A percentile compares a stretch with the other conserved stretches of the same genome.
These are phyloP conservation scores for cattle (Bos taurus) DNA, from an alignment of 2,113 vertebrate genomes.

Conservation along the genomic window DNA sequence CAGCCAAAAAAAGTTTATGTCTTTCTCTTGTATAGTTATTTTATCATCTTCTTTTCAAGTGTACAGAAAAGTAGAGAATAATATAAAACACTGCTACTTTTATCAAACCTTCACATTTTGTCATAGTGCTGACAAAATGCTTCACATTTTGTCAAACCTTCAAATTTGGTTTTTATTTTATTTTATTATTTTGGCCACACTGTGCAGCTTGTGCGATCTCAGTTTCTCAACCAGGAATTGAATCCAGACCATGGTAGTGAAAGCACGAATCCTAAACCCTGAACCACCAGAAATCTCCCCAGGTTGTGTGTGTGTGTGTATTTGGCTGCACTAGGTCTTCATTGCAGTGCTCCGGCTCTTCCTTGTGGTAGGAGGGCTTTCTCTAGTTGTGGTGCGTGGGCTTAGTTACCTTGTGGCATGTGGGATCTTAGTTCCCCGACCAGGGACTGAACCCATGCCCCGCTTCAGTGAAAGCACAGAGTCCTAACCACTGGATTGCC, in stretches of 20 bases:
- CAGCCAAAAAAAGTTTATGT: background rate
- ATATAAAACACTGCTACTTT: background rate
- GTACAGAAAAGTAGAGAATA: background rate
- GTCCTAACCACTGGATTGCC: background rate
- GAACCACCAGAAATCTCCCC: background rate
- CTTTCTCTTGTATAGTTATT: background rate
- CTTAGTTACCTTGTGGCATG: background rate
- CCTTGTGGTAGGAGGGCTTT: background rate
- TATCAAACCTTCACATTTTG: constrained; percentile 8
- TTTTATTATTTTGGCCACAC: background rate
- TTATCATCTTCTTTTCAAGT: constrained; percentile 4
- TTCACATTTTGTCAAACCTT: background rate
- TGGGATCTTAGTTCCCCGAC: background rate
- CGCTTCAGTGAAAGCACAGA: background rate
- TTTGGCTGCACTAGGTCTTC: background rate
- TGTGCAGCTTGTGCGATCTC: background rate
- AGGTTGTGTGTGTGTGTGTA: background rate
- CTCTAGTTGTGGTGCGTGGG: background rate
- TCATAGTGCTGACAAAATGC: background rate
- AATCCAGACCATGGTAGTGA: background rate
- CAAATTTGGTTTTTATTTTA: background rate
- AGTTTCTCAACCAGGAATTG: background rate
- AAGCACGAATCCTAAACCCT: background rate
- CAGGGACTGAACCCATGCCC: background rate
- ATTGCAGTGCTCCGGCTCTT: background rate